Percentiles rank a stretch among this genome's conserved stretches.
phyloP scores from a whole-genome alignment of 1,140 invertebrate genomes.

The Ericerus pela region DNA sequence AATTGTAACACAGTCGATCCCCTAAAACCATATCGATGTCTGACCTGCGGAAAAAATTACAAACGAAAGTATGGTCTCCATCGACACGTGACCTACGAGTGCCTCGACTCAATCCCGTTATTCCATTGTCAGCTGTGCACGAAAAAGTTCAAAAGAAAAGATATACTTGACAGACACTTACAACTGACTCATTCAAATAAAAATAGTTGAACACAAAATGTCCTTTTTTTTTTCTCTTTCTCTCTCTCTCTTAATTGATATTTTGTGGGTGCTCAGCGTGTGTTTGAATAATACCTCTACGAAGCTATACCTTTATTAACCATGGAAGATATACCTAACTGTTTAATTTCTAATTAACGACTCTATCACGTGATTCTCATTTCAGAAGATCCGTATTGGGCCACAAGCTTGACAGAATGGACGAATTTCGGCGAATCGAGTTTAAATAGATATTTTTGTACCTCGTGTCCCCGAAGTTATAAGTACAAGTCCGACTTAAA shows the following conservation, averaged over 20 bases:
- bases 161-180: slow-evolving; percentile 24
- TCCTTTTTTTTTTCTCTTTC: too few relatives aligned
- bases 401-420: neutral
- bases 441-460: slow-evolving; percentile 7
- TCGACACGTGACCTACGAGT: slow-evolving; percentile 19
- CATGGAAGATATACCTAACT: too few relatives aligned
- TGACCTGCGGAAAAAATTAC: slow-evolving; percentile 16
- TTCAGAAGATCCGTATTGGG: neutral
- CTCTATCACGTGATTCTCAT: too few relatives aligned
- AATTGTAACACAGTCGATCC: neutral
- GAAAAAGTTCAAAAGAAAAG: slow-evolving; percentile 30
- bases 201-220: too few relatives aligned
- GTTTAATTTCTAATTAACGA: too few relatives aligned
- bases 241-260: too few relatives aligned
- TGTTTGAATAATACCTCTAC: too few relatives aligned
- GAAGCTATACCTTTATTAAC: too few relatives aligned
- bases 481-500: slow-evolving; percentile 20
- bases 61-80: slow-evolving; percentile 11
- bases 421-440: neutral
- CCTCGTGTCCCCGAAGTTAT: slow-evolving; percentile 19
- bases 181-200: neutral
- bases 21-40: slow-evolving; percentile 12
- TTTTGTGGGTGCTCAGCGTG: too few relatives aligned
- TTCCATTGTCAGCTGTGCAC: slow-evolving; percentile 57
- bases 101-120: slow-evolving; percentile 35